Conservation (phyloP, 2,113 vertebrate species). For the Sminthopsis crassicaudata region DNA sequence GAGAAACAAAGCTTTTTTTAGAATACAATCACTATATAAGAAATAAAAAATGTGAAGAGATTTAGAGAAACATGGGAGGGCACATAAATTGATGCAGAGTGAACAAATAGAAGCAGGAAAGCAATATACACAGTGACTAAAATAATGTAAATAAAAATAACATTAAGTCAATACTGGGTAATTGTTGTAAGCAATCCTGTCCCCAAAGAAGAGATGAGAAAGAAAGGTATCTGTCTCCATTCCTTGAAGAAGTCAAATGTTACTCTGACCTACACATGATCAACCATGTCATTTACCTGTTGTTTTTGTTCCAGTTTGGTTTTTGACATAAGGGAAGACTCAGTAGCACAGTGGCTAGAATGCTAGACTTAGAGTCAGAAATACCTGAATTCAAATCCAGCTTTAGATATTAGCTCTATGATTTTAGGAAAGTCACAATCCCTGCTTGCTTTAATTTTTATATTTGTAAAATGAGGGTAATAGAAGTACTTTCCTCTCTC, state of each 20-base stretch:
- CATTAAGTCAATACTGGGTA: not conserved
- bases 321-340: not conserved
- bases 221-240: not conserved
- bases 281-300: not conserved
- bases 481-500: not conserved
- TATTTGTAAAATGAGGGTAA: not conserved
- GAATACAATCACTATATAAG: constrained; percentile 15
- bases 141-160: not conserved
- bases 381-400: not conserved
- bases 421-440: not conserved
- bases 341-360: not conserved
- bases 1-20: not conserved
- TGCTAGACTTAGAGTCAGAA: not conserved
- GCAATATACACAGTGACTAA: not conserved
- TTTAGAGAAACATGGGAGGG: not conserved
- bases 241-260: not conserved
- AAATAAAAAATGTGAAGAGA: not conserved
- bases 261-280: not conserved
- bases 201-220: not conserved
- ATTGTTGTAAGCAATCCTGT: not conserved
- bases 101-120: not conserved
- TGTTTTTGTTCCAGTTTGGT: not conserved
- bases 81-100: not conserved
- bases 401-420: not conserved
- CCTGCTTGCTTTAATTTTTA: not conserved